Evolutionary conservation across 2,113 vertebrate species (phyloP), one percentile per base, ranked within the genome.

Genomic region (Gopherus evgoodei): DNA sequence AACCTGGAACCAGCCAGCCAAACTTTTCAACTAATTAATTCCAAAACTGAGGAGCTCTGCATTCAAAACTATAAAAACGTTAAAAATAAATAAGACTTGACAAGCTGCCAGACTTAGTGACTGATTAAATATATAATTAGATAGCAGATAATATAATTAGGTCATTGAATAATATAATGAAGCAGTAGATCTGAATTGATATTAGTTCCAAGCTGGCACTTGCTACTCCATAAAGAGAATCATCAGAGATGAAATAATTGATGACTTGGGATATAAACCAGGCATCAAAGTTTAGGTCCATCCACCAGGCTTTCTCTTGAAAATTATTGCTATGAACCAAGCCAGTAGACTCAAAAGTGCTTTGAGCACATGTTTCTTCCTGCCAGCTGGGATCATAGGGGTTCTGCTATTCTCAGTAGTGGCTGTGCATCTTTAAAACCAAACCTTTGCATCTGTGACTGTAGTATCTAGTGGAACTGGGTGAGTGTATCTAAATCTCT

Each of bases 161-260:
- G 29, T 72, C 84, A 90, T 72, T 52, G 35, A 93, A 72, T 87
- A 87, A 91, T 88, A 93, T 76, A 91, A 91, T 95, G 87, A 76
- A 75, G 59, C 16, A 81, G 35, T 50, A 80, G 8, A 86, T 89
- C n/a, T 88, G 89, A 94, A 92, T 87, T 83, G 65, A 17, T 87
- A 24, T 75, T 38, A 72, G 54, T 11, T 81, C n/a, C 47, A 88
- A 81, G 5, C 21, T 86, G 54, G 79, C 69, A 88, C 47, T 50
- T 72, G 85, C 87, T 80, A 59, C 3, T 19, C 17, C 47, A 65
- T 53, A 53, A 56, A 52, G 83, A 83, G 69, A 86, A 93, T 29
- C 2, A 0, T 49, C 27, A 89, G 19, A 44, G 88, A 81, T 94
- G 35, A 82, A 93, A 87, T 59, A 80, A 84, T 7, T 93, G 88